phyloP scores from a whole-genome alignment of 2,113 vertebrate species.

The Cervus canadensis region DNA sequence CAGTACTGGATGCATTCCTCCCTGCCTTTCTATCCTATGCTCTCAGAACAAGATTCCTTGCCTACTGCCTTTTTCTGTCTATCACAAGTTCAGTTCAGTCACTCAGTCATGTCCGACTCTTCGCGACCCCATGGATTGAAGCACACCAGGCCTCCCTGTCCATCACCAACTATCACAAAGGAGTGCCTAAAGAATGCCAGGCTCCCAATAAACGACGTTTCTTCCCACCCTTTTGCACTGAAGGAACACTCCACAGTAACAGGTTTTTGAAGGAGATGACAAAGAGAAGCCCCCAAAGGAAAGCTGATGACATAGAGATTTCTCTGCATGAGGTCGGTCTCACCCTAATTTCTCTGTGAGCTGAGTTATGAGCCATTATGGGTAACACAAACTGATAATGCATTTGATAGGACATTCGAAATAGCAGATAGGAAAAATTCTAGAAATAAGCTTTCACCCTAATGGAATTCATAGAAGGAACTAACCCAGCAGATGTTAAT shows the following conservation, averaged over 20 bases:
- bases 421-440: conserved; percentile 10
- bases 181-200: conserved; percentile 40
- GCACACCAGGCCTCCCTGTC: not conserved
- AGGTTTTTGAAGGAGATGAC: conserved; percentile 24
- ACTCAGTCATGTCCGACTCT: not conserved
- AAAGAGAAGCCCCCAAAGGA: conserved; percentile 48
- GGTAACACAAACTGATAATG: conserved; percentile 38
- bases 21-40: not conserved
- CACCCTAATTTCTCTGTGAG: conserved; percentile 9
- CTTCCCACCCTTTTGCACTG: conserved; percentile 4
- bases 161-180: conserved; percentile 24
- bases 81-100: not conserved
- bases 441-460: conserved; percentile 35
- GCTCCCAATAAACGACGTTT: conserved; percentile 17
- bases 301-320: conserved; percentile 24
- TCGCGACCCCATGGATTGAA: not conserved
- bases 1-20: not conserved
- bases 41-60: not conserved
- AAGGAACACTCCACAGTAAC: conserved; percentile 22
- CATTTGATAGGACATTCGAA: conserved; percentile 31
- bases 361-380: not conserved
- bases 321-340: not conserved
- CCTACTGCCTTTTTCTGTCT: conserved; percentile 26
- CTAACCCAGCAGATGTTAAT: not conserved
- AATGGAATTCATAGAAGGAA: not conserved